Evolutionary conservation across 2,888 invertebrate species (phyloP).

Genomic region (Chymomyza procnemis): DNA sequence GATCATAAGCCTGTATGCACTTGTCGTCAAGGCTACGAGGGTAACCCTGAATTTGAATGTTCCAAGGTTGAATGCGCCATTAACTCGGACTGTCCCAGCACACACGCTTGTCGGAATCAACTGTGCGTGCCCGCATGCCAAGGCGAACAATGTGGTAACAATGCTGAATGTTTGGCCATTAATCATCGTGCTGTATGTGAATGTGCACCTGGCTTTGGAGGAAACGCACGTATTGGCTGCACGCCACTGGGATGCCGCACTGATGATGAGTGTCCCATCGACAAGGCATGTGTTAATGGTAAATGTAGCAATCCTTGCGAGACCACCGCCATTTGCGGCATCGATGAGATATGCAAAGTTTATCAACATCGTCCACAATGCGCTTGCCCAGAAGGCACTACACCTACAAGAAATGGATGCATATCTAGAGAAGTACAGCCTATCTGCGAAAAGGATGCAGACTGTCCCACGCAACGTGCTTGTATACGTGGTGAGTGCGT

Average conservation of each 20-base stretch:
- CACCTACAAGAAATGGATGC: constrained; percentile 83
- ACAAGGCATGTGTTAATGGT: constrained; percentile 88
- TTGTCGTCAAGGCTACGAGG: constrained; percentile 89
- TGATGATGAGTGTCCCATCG: constrained; percentile 88
- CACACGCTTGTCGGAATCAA: constrained; percentile 90
- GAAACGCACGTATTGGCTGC: constrained; percentile 89
- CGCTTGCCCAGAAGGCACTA: constrained; percentile 87
- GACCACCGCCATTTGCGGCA: constrained; percentile 83
- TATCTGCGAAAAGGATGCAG: constrained; percentile 87
- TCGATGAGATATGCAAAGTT: constrained; percentile 86
- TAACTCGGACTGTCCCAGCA: constrained; percentile 88
- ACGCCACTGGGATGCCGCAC: constrained; percentile 88
- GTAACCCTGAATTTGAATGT: constrained; percentile 91
- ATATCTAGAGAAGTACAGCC: constrained; percentile 80
- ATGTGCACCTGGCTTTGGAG: constrained; percentile 88
- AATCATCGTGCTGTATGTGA: constrained; percentile 91
- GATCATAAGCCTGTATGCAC: constrained; percentile 93
- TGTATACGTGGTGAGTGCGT: constrained; percentile 90
- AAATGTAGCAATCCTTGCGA: constrained; percentile 89
- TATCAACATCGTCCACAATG: constrained; percentile 89
- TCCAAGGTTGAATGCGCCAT: constrained; percentile 86
- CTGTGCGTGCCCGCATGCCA: constrained; percentile 90
- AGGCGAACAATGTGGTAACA: constrained; percentile 86
- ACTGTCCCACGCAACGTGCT: constrained; percentile 90
- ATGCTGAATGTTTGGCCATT: constrained; percentile 88